Evolutionary conservation across 2,888 invertebrate species (phyloP).

Genomic region (Lamellibrachia satsuma): DNA sequence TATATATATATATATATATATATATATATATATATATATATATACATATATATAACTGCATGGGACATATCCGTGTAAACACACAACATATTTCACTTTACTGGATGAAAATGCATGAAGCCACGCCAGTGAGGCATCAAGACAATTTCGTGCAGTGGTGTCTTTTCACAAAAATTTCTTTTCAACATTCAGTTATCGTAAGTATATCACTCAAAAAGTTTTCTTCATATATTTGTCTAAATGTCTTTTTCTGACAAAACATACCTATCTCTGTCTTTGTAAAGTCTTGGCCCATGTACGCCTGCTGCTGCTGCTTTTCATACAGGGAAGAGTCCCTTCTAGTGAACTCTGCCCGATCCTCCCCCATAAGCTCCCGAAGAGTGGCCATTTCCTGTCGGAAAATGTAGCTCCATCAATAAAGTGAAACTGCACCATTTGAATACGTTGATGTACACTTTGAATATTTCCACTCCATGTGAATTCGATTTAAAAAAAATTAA

Average conservation of each 20-base stretch:
- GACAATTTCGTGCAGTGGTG: not conserved
- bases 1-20: no score
- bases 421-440: not conserved
- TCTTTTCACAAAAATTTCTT: not conserved
- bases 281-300: conserved; percentile 22
- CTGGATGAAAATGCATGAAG: no score
- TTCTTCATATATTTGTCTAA: not conserved
- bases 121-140: no score
- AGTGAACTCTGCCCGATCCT: conserved; percentile 48
- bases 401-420: not conserved
- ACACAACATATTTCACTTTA: no score
- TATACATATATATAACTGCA: no score
- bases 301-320: conserved; percentile 28
- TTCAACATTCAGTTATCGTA: not conserved
- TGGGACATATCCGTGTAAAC: no score
- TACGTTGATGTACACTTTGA: not conserved
- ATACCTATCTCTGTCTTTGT: not conserved
- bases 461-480: no score
- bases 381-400: not conserved
- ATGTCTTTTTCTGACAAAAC: not conserved
- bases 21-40: no score
- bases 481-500: no score
- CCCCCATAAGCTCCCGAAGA: conserved; percentile 46
- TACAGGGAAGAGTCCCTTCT: conserved; percentile 36
- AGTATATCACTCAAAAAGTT: not conserved